A percentile compares a stretch with the other conserved stretches of the same genome.
phyloP scores from a whole-genome alignment of 2,797 vertebrate genomes.

The Triplophysa yarkandensis region DNA sequence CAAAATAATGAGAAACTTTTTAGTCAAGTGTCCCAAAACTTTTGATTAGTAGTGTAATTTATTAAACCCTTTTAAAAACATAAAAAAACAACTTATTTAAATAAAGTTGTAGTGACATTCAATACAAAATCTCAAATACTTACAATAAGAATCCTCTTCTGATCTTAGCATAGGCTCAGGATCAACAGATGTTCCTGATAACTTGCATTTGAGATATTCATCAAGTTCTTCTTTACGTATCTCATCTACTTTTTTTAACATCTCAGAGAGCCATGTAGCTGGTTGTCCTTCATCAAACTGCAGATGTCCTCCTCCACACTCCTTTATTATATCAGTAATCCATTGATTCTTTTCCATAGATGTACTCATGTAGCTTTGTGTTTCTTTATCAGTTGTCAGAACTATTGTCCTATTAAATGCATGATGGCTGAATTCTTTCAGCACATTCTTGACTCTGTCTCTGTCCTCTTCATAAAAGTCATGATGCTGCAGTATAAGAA shows the following conservation, averaged over 20 bases:
- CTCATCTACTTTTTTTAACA: not conserved
- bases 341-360: not conserved
- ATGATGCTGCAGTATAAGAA: not conserved
- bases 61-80: no score
- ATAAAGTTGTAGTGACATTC: no score
- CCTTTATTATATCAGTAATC: not conserved
- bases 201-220: not conserved
- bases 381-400: not conserved
- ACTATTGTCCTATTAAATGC: not conserved
- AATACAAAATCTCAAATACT: not conserved
- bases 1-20: no score
- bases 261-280: not conserved
- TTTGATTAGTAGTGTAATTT: no score
- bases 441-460: not conserved
- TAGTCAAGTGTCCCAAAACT: no score
- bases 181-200: not conserved
- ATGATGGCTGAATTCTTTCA: not conserved
- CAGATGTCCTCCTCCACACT: not conserved
- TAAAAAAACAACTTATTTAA: no score
- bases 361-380: not conserved
- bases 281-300: not conserved
- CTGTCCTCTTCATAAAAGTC: not conserved
- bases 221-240: not conserved
- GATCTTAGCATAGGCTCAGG: no score
- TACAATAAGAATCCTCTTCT: not conserved